Evolutionary conservation across 2,888 invertebrate genomes (phyloP).

Genomic region (Piscicola geometra): DNA sequence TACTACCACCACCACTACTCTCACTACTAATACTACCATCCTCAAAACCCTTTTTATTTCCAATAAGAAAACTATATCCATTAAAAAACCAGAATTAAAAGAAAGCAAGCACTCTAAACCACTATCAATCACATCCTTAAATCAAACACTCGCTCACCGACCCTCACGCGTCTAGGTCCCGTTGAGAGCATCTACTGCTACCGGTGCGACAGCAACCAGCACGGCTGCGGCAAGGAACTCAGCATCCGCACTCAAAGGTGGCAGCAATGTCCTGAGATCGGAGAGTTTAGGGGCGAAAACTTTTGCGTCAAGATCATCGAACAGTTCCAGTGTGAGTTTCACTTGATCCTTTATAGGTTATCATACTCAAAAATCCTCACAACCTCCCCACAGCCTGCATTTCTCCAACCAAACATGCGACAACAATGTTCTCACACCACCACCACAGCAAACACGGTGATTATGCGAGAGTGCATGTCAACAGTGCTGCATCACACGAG

Average conservation of each 20-base stretch:
- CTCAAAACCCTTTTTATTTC: constrained; percentile 12
- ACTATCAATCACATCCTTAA: no score
- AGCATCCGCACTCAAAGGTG: constrained; percentile 53
- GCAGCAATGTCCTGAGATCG: constrained; percentile 49
- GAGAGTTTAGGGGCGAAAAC: constrained; percentile 44
- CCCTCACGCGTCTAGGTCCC: constrained; percentile 35
- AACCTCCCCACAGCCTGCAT: no score
- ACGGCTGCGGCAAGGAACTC: constrained; percentile 54
- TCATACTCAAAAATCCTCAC: no score
- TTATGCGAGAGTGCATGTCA: constrained; percentile 53
- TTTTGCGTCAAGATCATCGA: constrained; percentile 55
- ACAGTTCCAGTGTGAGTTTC: constrained; percentile 50
- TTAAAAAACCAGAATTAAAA: no score
- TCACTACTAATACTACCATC: background rate
- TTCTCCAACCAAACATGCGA: background rate
- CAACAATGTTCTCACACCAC: background rate
- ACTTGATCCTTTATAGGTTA: no score
- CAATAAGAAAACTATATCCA: background rate
- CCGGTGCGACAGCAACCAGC: constrained; percentile 53
- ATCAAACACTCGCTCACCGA: no score
- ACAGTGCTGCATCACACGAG: constrained; percentile 49
- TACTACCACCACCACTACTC: background rate
- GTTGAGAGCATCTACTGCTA: constrained; percentile 51
- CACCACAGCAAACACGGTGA: constrained; percentile 50
- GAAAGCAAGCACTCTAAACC: no score